Percentiles rank a stretch among this genome's conserved stretches.
Evolutionary conservation across 1,140 invertebrate species (phyloP).

Genomic region (Brachionus calyciflorus): DNA sequence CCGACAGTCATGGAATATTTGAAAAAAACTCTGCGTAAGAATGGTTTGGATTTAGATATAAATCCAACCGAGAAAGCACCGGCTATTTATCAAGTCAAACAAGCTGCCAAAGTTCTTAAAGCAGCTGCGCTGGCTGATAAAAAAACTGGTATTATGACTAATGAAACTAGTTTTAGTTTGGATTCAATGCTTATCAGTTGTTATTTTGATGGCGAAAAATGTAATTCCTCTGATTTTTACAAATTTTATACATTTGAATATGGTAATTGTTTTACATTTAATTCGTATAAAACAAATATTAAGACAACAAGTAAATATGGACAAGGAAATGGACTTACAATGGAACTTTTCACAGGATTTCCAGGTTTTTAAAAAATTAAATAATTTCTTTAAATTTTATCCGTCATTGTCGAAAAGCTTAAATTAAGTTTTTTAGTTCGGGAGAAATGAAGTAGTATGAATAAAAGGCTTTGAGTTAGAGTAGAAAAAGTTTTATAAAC

Average conservation of each 20-base stretch:
- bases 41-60: background rate
- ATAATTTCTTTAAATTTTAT: too few relatives aligned
- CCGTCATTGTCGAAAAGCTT: background rate
- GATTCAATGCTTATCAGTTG: conserved; percentile 36
- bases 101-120: background rate
- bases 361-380: background rate
- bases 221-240: background rate
- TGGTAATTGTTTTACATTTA: conserved; percentile 35
- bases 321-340: background rate
- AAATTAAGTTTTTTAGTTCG: background rate
- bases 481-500: too few relatives aligned
- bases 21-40: background rate
- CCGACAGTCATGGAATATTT: background rate
- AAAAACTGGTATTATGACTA: background rate
- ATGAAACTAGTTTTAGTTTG: background rate
- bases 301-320: background rate
- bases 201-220: conserved; percentile 23
- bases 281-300: background rate
- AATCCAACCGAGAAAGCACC: background rate
- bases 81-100: background rate
- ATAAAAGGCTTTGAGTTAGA: too few relatives aligned
- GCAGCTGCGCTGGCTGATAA: background rate
- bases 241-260: conserved; percentile 25
- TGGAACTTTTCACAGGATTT: conserved; percentile 27
- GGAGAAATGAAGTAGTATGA: too few relatives aligned